Evolutionary conservation across 2,113 vertebrate species (phyloP), one percentile per base, ranked within the genome.

Genomic region (Bucco capensis): DNA sequence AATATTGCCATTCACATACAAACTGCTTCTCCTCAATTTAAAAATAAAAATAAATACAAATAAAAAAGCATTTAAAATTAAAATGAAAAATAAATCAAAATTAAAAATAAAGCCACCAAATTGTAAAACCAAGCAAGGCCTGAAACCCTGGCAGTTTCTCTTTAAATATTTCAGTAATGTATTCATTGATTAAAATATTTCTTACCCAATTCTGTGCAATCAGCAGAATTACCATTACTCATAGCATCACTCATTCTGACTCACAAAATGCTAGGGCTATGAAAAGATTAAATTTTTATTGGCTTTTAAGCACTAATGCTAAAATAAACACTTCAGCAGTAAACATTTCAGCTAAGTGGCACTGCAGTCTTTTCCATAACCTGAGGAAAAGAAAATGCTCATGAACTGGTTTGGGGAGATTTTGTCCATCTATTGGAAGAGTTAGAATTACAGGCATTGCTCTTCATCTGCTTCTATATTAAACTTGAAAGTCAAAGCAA

Each of bases 201-300:
- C 38, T 51, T 66, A 27, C 53, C 51, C 69, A 56, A 42, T 92
- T 84, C 88, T 83, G 75, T 75, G 81, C 58, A 86, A 94, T 95
- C 93, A 96, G 94, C 88, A 96, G 71, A 96, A 85, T 84, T 91
- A 73, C 60, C 78, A 94, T 92, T 94, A 90, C 81, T 83, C 82
- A 83, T 57, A 50, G 4, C 81, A 76, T 94, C 93, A 78, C 72
- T 94, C 67, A 22, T 51, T 70, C 78, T n/a, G 78, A 94, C 83
- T 86, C 72, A 88, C 72, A 91, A 91, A 94, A 81, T 56, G 62
- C 80, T 75, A 75, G 75, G 56, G 76, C 78, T 57, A 81, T 31
- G 66, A 70, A 93, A 92, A 92, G 65, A 94, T 94, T 89, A 60
- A 49, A 93, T 85, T 88, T 88, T 60, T 91, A 92, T 94, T 94